Percentiles rank a stretch among this genome's conserved stretches.
Conservation (phyloP, 2,113 vertebrate species). For the Carettochelys insculpta region DNA sequence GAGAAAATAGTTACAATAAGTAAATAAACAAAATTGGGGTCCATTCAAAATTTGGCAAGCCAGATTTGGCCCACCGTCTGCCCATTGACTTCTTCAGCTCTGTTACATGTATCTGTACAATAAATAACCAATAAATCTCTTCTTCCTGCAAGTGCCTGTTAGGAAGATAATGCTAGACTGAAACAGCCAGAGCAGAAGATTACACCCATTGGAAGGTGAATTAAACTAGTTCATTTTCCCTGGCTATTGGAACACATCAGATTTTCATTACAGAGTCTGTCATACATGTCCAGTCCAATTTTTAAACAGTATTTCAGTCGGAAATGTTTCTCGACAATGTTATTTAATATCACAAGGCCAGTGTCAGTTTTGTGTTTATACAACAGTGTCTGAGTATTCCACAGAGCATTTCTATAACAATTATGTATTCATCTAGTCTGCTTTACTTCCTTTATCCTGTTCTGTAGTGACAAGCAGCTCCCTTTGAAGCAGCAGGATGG, state of each 20-base stretch:
- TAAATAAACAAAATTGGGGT: too few relatives aligned
- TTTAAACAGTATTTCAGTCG: fast-evolving
- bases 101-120: fast-evolving
- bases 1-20: too few relatives aligned
- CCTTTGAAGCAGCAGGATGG: background rate
- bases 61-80: too few relatives aligned
- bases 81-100: too few relatives aligned
- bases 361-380: fast-evolving
- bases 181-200: fast-evolving
- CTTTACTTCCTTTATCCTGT: background rate
- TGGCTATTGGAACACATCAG: background rate
- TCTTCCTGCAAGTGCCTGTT: background rate
- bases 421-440: background rate
- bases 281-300: background rate
- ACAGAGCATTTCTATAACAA: background rate
- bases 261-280: background rate
- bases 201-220: fast-evolving
- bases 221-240: fast-evolving
- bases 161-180: background rate
- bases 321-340: background rate
- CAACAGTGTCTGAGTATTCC: background rate
- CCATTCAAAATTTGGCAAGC: too few relatives aligned
- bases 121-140: fast-evolving
- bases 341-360: fast-evolving
- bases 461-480: background rate